These are phyloP conservation scores for Numida meleagris DNA, from an alignment of 2,113 vertebrate species.

Conservation along the genomic window DNA sequence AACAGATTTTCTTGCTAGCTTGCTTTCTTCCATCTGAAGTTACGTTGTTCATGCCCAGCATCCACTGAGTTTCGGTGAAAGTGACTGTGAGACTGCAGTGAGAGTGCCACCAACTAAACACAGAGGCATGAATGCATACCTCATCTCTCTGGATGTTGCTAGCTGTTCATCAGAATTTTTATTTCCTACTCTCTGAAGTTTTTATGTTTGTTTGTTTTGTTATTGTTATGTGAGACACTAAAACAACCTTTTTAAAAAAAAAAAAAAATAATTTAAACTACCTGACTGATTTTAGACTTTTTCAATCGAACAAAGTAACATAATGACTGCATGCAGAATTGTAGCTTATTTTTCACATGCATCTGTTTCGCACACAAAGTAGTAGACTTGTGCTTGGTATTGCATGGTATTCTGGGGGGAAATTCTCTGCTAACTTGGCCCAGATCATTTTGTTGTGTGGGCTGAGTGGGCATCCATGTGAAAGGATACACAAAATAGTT, in stretches of 20 bases:
- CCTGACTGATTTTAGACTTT: not conserved
- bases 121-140: not conserved
- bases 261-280: too few species aligned
- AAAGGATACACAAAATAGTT: not conserved
- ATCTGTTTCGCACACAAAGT: not conserved
- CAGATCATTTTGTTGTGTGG: fast-evolving
- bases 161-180: not conserved
- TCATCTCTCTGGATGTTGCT: not conserved
- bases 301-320: not conserved
- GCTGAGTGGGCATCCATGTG: not conserved
- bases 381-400: not conserved
- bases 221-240: not conserved
- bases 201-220: fast-evolving
- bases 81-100: not conserved
- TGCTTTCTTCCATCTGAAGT: not conserved
- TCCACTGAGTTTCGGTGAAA: not conserved
- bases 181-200: not conserved
- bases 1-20: not conserved
- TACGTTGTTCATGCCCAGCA: not conserved
- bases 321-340: not conserved
- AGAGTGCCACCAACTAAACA: not conserved
- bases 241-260: not conserved
- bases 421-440: not conserved
- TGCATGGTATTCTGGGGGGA: fast-evolving
- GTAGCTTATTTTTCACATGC: not conserved